Evolutionary conservation across 2,888 invertebrate genomes (phyloP).

Genomic region (Drosophila stalkeri): DNA sequence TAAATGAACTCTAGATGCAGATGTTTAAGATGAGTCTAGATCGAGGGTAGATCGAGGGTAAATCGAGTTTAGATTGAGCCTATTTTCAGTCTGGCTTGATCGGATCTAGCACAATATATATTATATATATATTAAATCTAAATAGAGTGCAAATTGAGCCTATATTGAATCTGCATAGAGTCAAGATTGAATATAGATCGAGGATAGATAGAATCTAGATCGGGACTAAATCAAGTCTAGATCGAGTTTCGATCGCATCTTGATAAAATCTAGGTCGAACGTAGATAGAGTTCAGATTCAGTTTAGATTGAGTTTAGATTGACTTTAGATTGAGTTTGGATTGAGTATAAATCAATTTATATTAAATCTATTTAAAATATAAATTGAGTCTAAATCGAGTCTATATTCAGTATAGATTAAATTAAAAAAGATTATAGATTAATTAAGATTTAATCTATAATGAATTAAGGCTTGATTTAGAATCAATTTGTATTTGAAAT

Average conservation of each 20-base stretch:
- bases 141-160: background rate
- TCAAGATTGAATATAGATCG: background rate
- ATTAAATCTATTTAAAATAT: background rate
- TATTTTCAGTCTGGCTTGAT: background rate
- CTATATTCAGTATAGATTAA: background rate
- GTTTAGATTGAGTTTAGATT: background rate
- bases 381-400: background rate
- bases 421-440: too few species aligned
- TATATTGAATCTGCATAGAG: background rate
- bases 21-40: background rate
- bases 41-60: background rate
- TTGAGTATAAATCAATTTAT: background rate
- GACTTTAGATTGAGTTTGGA: background rate
- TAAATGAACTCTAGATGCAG: too few species aligned
- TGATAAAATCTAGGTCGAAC: background rate
- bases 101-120: too few species aligned
- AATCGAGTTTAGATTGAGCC: background rate
- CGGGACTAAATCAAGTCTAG: too few species aligned
- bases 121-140: background rate
- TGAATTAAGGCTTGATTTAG: too few species aligned
- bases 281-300: background rate
- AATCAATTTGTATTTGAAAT: too few species aligned
- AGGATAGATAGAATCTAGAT: background rate
- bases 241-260: too few species aligned
- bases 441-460: too few species aligned